A percentile compares a stretch with the other conserved stretches of the same genome.
Evolutionary conservation across 2,888 invertebrate species (phyloP).

Genomic region (Tetropium fuscum): DNA sequence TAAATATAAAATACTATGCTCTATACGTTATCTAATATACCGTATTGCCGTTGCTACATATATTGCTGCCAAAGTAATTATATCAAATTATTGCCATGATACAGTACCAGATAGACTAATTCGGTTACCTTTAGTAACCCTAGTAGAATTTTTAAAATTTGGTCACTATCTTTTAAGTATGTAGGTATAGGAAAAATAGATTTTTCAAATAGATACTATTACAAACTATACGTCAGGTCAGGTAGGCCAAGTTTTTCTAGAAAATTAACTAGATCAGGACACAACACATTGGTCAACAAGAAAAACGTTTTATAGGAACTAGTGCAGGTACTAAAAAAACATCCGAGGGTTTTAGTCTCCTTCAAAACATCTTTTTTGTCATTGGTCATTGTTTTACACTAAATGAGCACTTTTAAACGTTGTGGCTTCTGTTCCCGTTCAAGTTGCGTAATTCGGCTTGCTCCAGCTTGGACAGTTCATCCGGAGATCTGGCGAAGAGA

Average conservation of each 20-base stretch:
- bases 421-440: constrained; percentile 39
- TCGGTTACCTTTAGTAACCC: not conserved
- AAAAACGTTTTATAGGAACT: no score
- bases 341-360: not conserved
- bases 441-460: constrained; percentile 43
- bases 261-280: no score
- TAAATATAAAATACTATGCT: constrained; percentile 24
- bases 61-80: constrained; percentile 1
- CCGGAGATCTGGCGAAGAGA: constrained; percentile 37
- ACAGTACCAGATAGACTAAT: not conserved
- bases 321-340: no score
- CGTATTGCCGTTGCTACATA: not conserved
- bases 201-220: no score
- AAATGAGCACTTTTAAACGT: constrained; percentile 9
- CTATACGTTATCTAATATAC: constrained; percentile 1
- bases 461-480: constrained; percentile 34
- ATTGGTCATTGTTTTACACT: not conserved
- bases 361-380: not conserved
- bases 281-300: not conserved
- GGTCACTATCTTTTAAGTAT: not conserved
- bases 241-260: not conserved
- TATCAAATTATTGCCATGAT: not conserved
- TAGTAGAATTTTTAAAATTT: not conserved
- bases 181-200: not conserved
- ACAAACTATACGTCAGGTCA: constrained; percentile 1